Conservation (phyloP, 1,140 invertebrate genomes). For the Drosophila biarmipes region DNA sequence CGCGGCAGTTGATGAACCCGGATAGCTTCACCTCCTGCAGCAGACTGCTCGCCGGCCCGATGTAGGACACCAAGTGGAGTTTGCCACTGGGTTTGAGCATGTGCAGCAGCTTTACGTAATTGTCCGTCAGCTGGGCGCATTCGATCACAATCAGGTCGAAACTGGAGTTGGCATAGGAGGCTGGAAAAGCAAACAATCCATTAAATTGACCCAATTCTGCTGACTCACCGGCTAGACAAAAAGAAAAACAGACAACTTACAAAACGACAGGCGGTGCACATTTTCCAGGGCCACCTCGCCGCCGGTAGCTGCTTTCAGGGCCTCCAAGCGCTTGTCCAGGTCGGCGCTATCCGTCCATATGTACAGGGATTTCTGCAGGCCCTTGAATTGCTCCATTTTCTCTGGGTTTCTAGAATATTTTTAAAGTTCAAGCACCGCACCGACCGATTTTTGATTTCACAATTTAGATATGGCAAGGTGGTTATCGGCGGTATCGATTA, state of each 20-base stretch:
- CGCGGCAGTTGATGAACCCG: constrained; percentile 87
- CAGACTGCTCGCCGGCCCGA: constrained; percentile 77
- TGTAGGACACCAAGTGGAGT: constrained; percentile 84
- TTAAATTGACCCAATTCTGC: constrained; percentile 33
- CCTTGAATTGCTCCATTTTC: constrained; percentile 76
- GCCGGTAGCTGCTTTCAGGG: constrained; percentile 61
- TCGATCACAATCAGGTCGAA: constrained; percentile 87
- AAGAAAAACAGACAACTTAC: constrained; percentile 50
- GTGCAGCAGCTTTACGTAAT: constrained; percentile 86
- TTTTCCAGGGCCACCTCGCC: constrained; percentile 79
- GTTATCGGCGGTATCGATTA: constrained; percentile 2
- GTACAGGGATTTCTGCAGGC: constrained; percentile 65
- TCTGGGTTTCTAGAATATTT: constrained; percentile 35
- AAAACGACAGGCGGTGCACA: constrained; percentile 76
- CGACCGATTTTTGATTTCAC: constrained; percentile 16
- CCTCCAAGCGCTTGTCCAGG: constrained; percentile 64
- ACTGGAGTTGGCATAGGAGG: constrained; percentile 85
- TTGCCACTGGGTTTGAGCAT: constrained; percentile 87
- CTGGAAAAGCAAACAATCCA: constrained; percentile 76
- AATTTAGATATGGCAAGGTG: constrained; percentile 5
- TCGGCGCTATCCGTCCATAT: constrained; percentile 74
- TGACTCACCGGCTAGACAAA: constrained; percentile 54
- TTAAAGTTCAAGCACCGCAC: constrained; percentile 20
- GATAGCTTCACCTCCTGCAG: constrained; percentile 87
- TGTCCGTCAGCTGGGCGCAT: constrained; percentile 85